Evolutionary conservation across 1,140 invertebrate genomes (phyloP).

Genomic region (Drosophila santomea): DNA sequence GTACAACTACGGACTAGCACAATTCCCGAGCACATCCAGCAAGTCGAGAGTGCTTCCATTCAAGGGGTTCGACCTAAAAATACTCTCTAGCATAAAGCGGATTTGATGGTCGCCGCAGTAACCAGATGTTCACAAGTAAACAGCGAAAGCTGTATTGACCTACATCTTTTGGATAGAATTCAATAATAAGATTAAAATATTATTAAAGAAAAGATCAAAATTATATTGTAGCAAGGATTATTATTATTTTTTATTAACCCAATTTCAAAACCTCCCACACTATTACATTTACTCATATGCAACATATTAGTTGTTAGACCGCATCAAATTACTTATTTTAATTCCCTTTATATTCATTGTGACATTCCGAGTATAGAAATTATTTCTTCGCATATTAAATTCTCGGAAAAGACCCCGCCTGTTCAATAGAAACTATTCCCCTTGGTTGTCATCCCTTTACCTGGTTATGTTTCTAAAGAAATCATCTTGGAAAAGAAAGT

Average conservation of each 20-base stretch:
- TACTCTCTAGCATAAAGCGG: conserved; percentile 33
- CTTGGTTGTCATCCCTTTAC: conserved; percentile 16
- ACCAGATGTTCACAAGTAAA: background rate
- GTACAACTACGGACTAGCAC: conserved; percentile 29
- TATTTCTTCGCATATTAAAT: background rate
- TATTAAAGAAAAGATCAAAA: background rate
- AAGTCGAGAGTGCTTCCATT: conserved; percentile 14
- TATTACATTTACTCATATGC: background rate
- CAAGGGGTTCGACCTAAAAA: conserved; percentile 28
- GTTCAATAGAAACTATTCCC: conserved; percentile 22
- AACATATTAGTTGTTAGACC: background rate
- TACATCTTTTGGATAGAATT: background rate
- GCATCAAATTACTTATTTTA: background rate
- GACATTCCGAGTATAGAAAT: background rate
- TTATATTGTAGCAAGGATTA: background rate
- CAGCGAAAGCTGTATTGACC: background rate
- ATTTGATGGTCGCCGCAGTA: background rate
- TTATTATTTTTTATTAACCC: background rate
- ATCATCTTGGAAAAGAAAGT: background rate
- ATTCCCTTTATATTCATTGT: background rate
- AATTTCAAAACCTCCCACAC: background rate
- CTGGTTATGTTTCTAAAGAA: conserved; percentile 7
- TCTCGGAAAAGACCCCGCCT: background rate
- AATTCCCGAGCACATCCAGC: conserved; percentile 16
- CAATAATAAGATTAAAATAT: no score